Base-by-base conservation (phyloP, 2,797 vertebrate genomes). In the Macrochelys suwanniensis region DNA sequence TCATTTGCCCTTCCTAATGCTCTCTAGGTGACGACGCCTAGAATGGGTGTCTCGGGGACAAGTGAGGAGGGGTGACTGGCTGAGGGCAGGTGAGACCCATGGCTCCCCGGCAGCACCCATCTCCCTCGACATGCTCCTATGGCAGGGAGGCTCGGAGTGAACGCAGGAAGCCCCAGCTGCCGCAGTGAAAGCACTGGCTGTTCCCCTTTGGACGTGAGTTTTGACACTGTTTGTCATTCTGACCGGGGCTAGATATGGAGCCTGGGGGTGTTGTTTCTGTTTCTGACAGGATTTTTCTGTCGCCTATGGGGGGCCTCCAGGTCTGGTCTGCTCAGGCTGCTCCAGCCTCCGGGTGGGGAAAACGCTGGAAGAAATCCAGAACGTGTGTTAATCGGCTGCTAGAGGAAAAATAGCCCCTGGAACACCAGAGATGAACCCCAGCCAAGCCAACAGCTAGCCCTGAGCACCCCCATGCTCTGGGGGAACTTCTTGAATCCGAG, bases 121-220 rank as follows among this genome's bases (percentile, higher is more conserved):
- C 49, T 4, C 28, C 15, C 82, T 19, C 2, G n/a, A 2, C 8
- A 5, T 5, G 15, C 3, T 11, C 42, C 1, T 25, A n/a, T 61
- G 54, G 0, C 61, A 7, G 15, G 79, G 61, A 25, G 65, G 31
- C 2, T 54, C 53, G 1, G 50, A 47, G 25, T 50, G 96, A 90
- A 71, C 21, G 3, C 37, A 68, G 85, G 86, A 92, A 59, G n/a
- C n/a, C n/a, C n/a, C n/a, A n/a, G n/a, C n/a, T n/a, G 42, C 54
- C 54, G 9, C 49, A 84, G 94, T 94, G 96, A 95, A 42, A 89
- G 90, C 68, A 88, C 26, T 19, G 25, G 33, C 4, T 25, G 61
- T 28, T 47, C 26, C 37, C 23, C 25, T 25, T 12, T 47, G 74
- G 45, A 28, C 12, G 26, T 31, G 74, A 49, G 45, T 49, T 77